These are phyloP conservation scores for Ophion ventricosus DNA, from an alignment of 2,888 invertebrate species.

Conservation along the genomic window DNA sequence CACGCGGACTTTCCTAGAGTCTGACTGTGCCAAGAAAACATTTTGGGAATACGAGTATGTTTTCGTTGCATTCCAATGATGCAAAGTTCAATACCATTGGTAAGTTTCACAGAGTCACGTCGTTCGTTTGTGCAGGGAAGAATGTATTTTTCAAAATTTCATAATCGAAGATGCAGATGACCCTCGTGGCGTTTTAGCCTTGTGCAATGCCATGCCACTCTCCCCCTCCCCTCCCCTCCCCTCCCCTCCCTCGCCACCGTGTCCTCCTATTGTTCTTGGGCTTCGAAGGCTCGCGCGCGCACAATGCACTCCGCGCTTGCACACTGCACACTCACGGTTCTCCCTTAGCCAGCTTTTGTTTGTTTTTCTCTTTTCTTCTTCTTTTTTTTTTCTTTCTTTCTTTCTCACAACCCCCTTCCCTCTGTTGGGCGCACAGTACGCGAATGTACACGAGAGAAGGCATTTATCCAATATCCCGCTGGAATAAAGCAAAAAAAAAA, in stretches of 20 bases:
- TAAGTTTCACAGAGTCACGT: no score
- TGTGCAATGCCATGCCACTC: constrained; percentile 40
- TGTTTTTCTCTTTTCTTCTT: neutral
- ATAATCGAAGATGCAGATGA: constrained; percentile 81
- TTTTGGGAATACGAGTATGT: no score
- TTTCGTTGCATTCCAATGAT: neutral
- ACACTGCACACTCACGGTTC: constrained; percentile 12
- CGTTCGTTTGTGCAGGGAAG: neutral
- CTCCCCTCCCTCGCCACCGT: no score
- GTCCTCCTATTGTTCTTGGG: constrained; percentile 78
- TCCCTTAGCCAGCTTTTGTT: constrained; percentile 3
- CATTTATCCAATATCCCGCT: neutral
- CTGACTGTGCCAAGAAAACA: no score
- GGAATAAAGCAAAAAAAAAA: neutral
- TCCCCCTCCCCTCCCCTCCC: no score
- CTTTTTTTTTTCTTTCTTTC: neutral
- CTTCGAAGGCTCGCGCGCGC: constrained; percentile 32
- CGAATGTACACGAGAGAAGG: neutral
- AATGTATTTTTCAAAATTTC: constrained; percentile 38
- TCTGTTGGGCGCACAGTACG: neutral
- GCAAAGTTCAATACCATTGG: no score
- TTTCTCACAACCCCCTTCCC: neutral
- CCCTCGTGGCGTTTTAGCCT: constrained; percentile 71
- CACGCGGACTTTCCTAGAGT: no score
- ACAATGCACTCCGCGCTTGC: constrained; percentile 35